Conservation (phyloP, 2,888 invertebrate genomes). For the Auanema freiburgensis region DNA sequence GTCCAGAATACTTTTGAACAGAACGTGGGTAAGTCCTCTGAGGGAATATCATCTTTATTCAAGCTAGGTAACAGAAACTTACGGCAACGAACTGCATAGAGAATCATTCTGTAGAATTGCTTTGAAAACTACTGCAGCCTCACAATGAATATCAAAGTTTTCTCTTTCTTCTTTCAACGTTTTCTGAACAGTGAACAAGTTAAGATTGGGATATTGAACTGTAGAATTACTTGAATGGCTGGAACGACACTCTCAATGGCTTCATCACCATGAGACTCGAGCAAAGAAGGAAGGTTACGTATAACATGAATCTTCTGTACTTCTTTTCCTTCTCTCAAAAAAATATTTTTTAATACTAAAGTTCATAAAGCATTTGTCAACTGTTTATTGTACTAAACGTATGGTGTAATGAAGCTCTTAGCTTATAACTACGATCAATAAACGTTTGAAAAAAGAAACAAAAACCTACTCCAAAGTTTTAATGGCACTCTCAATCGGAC, state of each 20-base stretch:
- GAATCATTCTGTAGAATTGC: slow-evolving; percentile 49
- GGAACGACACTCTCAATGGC: slow-evolving; percentile 48
- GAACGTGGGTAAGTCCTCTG: background rate
- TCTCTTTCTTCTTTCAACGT: slow-evolving; percentile 42
- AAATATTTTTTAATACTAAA: slow-evolving; percentile 15
- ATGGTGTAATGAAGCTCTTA: slow-evolving; percentile 13
- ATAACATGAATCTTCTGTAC: slow-evolving; percentile 51
- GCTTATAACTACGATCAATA: background rate
- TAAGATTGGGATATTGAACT: background rate
- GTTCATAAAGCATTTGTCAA: too few relatives aligned
- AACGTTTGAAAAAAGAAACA: slow-evolving; percentile 3
- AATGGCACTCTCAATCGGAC: slow-evolving; percentile 36
- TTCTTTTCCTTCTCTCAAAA: slow-evolving; percentile 48
- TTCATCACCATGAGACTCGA: slow-evolving; percentile 50
- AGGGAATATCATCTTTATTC: background rate
- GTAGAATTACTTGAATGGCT: slow-evolving; percentile 38
- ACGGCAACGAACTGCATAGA: slow-evolving; percentile 42
- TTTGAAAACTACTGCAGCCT: slow-evolving; percentile 58
- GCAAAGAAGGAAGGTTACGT: slow-evolving; percentile 46
- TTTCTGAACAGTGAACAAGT: slow-evolving; percentile 18
- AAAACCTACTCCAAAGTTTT: slow-evolving; percentile 18
- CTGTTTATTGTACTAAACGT: too few relatives aligned
- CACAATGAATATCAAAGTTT: slow-evolving; percentile 58
- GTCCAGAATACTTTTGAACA: background rate
- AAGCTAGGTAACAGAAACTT: slow-evolving; percentile 10